A percentile compares a stretch with the other conserved stretches of the same genome.
Conservation (phyloP, 2,888 invertebrate species). For the Craniophora ligustri region DNA sequence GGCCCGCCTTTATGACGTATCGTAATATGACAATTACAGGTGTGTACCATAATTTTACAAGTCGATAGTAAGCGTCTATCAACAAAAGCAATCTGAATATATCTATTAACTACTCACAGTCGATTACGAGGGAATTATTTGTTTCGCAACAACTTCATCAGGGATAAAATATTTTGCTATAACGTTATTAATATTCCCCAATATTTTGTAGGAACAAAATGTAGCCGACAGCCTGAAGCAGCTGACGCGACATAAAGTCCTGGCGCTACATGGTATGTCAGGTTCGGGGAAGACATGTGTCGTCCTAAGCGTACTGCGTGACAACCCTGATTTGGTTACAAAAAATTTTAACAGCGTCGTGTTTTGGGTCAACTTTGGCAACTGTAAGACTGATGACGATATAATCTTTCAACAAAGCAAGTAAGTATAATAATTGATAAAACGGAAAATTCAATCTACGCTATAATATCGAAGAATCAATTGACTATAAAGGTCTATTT, state of each 20-base stretch:
- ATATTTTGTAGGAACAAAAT: conserved; percentile 78
- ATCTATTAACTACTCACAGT: too few relatives aligned
- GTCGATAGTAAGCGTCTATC: too few relatives aligned
- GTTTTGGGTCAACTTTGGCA: conserved; percentile 88
- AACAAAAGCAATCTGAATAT: too few relatives aligned
- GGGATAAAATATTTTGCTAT: neutral
- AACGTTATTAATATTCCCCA: neutral
- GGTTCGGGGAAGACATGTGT: conserved; percentile 92
- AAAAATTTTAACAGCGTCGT: conserved; percentile 87
- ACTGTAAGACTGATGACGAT: conserved; percentile 83
- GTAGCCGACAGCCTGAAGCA: conserved; percentile 80
- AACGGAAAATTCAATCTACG: too few relatives aligned
- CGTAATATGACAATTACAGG: too few relatives aligned
- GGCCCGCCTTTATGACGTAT: too few relatives aligned
- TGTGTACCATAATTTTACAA: too few relatives aligned
- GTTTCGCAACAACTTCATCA: too few relatives aligned
- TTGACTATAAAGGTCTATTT: neutral
- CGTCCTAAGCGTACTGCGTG: conserved; percentile 89
- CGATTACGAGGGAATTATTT: too few relatives aligned
- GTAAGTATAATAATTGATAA: too few relatives aligned
- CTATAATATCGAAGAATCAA: neutral
- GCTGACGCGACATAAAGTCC: conserved; percentile 86
- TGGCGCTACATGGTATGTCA: conserved; percentile 92
- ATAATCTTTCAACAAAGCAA: conserved; percentile 80
- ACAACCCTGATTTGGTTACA: conserved; percentile 82